Evolutionary conservation across 2,888 invertebrate species (phyloP), one percentile per base, ranked within the genome.

Genomic region (Hyppa rectilinea): DNA sequence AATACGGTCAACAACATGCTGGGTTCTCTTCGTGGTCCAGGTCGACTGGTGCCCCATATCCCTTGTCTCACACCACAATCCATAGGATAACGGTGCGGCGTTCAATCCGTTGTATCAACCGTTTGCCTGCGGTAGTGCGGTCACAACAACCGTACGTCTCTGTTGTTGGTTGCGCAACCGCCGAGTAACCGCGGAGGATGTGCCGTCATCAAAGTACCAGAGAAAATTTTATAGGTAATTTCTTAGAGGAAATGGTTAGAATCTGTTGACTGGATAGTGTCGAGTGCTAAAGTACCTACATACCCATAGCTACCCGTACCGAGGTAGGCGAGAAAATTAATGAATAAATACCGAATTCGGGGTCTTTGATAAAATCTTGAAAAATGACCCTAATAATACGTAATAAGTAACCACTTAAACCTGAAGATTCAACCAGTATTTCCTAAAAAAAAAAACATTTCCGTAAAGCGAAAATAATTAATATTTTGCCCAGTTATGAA

Each of bases 11-110:
- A 50, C 2, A 17, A 17, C 2, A 29, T 29, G 20, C 5, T 31
- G 10, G 20, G 0, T 5, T 53, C 31, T n/a, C 20, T 53, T n/a
- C 29, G 2, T 6, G n/a, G 34, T 4, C 4, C n/a, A 49, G n/a
- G 9, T 26, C 10, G 2, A 3, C 4, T 36, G 6, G 23, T 20
- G 23, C 7, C 17, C 2, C 4, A 20, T 0, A 1, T 38, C 63
- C 43, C 31, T 4, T 36, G 1, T 17, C 59, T 75, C 70, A 55
- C 17, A 67, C 85, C 75, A 71, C 43, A 45, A 14, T n/a, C 53
- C 47, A 36, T 81, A 73, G 75, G 60, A 78, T 81, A 85, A 81
- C 81, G 84, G 83, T 80, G 63, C 55, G 56, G 26, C 36, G 61
- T 75, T 75, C 59, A 55, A 81, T 80, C 75, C 72, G 78, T 71